A percentile compares a stretch with the other conserved stretches of the same genome.
phyloP scores from a whole-genome alignment of 2,113 vertebrate genomes.

The Ondatra zibethicus region DNA sequence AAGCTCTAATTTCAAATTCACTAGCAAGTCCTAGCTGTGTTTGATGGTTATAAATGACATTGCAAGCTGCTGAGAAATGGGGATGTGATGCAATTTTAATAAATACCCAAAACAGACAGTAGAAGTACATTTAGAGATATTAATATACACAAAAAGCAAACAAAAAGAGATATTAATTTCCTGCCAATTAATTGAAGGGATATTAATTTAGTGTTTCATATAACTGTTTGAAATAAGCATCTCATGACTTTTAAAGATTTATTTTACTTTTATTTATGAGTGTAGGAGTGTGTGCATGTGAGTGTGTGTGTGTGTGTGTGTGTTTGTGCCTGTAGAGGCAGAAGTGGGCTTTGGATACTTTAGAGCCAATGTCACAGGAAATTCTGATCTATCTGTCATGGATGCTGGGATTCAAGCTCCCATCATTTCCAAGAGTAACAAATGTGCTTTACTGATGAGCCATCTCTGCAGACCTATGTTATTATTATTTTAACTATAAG shows the following conservation, averaged over 20 bases:
- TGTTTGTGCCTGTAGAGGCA: not conserved
- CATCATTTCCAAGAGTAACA: not conserved
- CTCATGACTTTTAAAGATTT: not conserved
- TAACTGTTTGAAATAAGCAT: not conserved
- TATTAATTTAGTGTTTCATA: not conserved
- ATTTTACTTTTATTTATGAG: not conserved
- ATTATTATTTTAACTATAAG: not conserved
- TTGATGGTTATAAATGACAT: slow-evolving; percentile 11
- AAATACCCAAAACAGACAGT: not conserved
- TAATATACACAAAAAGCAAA: not conserved
- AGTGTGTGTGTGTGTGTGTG: not conserved
- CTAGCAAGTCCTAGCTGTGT: not conserved
- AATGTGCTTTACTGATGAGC: not conserved
- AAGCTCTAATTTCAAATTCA: slow-evolving; percentile 34
- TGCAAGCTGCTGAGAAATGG: not conserved
- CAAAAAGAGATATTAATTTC: not conserved
- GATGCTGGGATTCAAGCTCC: not conserved
- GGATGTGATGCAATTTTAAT: not conserved
- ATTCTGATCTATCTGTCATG: not conserved
- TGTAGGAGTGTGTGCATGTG: not conserved
- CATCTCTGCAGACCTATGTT: not conserved
- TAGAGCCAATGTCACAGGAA: not conserved
- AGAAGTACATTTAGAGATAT: not conserved
- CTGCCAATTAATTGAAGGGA: too few species aligned
- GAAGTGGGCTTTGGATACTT: not conserved